phyloP scores from a whole-genome alignment of 2,888 invertebrate genomes.

The Cantharis rufa region DNA sequence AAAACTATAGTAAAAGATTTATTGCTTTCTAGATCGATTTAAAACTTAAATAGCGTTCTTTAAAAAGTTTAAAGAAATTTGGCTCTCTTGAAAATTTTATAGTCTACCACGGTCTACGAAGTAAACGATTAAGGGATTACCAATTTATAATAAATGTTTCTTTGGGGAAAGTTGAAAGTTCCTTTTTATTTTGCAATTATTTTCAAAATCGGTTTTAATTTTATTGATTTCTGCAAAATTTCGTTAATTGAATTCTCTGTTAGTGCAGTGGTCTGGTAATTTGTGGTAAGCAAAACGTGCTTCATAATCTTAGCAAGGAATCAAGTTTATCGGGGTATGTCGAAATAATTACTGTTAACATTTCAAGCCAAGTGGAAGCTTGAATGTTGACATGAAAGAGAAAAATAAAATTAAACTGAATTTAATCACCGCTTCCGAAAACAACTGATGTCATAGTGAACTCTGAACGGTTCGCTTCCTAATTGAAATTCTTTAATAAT shows the following conservation, averaged over 20 bases:
- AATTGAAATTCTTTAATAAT: neutral
- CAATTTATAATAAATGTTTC: neutral
- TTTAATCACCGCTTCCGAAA: neutral
- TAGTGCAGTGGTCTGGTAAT: neutral
- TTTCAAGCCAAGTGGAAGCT: neutral
- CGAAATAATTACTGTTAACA: neutral
- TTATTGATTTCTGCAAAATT: neutral
- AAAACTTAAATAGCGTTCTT: neutral
- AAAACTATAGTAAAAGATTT: constrained; percentile 3
- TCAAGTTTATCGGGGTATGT: neutral
- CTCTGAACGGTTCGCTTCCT: neutral
- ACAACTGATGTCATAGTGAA: neutral
- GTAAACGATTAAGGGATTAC: neutral
- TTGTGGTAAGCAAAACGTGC: neutral
- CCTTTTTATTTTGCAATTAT: neutral
- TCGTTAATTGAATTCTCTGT: neutral
- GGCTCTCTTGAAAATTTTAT: neutral
- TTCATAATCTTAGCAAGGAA: neutral
- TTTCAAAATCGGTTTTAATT: neutral
- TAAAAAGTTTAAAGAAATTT: neutral
- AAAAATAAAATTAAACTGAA: neutral
- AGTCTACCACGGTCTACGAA: neutral
- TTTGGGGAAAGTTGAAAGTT: neutral
- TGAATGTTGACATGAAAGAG: neutral
- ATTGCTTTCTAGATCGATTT: neutral